Conservation (phyloP, 1,140 invertebrate genomes). For the Carposina sasakii region DNA sequence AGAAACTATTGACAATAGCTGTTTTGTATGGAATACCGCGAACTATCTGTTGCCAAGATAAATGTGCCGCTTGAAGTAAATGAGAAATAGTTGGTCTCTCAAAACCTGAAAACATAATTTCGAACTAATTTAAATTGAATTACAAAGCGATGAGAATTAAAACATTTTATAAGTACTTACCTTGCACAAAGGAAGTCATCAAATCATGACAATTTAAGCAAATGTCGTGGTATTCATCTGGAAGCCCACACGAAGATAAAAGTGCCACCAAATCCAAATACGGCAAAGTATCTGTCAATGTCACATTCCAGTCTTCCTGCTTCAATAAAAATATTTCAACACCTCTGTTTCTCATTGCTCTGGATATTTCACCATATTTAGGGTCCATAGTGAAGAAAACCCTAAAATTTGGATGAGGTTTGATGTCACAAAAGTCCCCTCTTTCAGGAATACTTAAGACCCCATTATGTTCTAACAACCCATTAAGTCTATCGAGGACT, state of each 20-base stretch:
- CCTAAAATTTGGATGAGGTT: conserved; percentile 92
- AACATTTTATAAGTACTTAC: conserved; percentile 29
- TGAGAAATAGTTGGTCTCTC: conserved; percentile 75
- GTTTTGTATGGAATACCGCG: conserved; percentile 72
- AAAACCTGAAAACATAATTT: conserved; percentile 52
- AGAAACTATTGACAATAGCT: conserved; percentile 74
- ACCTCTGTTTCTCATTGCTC: conserved; percentile 98
- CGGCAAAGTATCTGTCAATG: conserved; percentile 50
- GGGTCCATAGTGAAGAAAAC: conserved; percentile 97
- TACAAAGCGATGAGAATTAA: not conserved
- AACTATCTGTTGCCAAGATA: conserved; percentile 77
- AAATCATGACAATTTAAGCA: conserved; percentile 56
- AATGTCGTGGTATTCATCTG: conserved; percentile 46
- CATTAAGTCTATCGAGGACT: conserved; percentile 96
- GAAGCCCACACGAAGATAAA: conserved; percentile 52
- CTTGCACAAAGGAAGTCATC: conserved; percentile 61
- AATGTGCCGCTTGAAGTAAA: conserved; percentile 76
- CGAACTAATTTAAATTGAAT: not conserved
- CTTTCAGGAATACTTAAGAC: conserved; percentile 92
- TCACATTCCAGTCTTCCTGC: conserved; percentile 42
- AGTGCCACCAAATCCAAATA: conserved; percentile 62
- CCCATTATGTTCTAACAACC: conserved; percentile 94
- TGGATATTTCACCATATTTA: conserved; percentile 94
- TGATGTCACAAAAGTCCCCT: conserved; percentile 85
- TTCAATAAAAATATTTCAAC: conserved; percentile 89